Percentiles rank a stretch among this genome's conserved stretches.
Evolutionary conservation across 1,140 invertebrate genomes (phyloP).

Genomic region (Muscidifurax raptorellus): DNA sequence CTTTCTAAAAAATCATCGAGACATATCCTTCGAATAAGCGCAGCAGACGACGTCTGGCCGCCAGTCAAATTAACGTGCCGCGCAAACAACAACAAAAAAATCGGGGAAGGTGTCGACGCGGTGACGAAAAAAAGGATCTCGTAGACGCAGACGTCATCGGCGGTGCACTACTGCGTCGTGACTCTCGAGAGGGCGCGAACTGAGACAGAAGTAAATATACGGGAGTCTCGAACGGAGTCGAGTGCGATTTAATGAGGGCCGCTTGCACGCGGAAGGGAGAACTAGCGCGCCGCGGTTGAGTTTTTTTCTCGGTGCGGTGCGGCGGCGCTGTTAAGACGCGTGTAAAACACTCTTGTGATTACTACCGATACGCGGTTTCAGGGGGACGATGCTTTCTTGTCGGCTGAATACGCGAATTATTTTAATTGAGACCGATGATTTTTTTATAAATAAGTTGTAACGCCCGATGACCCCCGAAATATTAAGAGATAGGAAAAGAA

Average conservation of each 20-base stretch:
- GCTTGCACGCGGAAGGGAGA: not conserved
- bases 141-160: not conserved
- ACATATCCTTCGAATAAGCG: not conserved
- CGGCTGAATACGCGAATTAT: too few species aligned
- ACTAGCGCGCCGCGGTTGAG: not conserved
- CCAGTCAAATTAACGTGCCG: not conserved
- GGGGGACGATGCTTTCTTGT: not conserved
- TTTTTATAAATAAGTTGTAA: too few species aligned
- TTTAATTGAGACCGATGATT: too few species aligned
- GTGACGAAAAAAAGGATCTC: not conserved
- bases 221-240: slow-evolving; percentile 21
- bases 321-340: not conserved
- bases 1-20: too few species aligned
- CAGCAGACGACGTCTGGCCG: not conserved
- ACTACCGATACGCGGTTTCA: not conserved
- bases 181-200: slow-evolving; percentile 43
- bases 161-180: not conserved
- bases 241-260: slow-evolving; percentile 60
- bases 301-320: not conserved
- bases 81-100: not conserved
- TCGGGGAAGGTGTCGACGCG: not conserved
- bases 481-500: too few species aligned
- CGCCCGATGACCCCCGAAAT: too few species aligned
- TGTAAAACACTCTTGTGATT: slow-evolving; percentile 2
- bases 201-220: slow-evolving; percentile 14